Percentiles rank a stretch among this genome's conserved stretches.
These are phyloP conservation scores for Gisinianus flammeolus DNA, from an alignment of 2,888 invertebrate species.

Conservation along the genomic window DNA sequence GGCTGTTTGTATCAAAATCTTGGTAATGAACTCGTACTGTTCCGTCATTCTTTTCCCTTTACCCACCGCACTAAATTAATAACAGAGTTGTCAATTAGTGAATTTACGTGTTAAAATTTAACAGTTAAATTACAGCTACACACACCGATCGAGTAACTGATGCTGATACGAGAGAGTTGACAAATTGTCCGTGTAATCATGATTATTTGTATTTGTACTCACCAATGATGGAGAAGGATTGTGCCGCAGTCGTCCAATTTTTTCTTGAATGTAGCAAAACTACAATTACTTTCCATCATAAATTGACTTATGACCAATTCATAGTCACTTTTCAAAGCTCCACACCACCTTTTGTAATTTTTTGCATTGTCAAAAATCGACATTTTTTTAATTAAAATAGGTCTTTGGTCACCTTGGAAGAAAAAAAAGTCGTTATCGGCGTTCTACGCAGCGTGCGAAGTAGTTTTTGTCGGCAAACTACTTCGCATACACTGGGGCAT, in stretches of 20 bases:
- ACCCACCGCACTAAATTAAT: background rate
- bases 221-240: conserved; percentile 17
- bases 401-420: too few species aligned
- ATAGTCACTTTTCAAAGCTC: conserved; percentile 13
- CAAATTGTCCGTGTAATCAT: background rate
- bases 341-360: background rate
- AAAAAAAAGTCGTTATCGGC: too few species aligned
- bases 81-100: background rate
- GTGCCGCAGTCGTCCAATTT: background rate
- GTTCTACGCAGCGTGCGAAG: too few species aligned
- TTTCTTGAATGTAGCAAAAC: conserved; percentile 1
- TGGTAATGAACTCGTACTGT: background rate
- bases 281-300: background rate
- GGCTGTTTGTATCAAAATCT: conserved; percentile 4
- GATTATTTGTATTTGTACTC: background rate
- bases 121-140: too few species aligned
- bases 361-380: conserved; percentile 1
- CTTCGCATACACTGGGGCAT: too few species aligned
- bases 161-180: too few species aligned
- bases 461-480: too few species aligned
- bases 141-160: background rate
- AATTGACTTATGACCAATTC: conserved; percentile 20
- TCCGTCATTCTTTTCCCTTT: conserved; percentile 2
- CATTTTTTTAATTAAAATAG: too few species aligned
- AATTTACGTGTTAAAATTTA: background rate